Conservation (phyloP, 35 echinoderm and acorn worm species). For the Heliocidaris tuberculata region DNA sequence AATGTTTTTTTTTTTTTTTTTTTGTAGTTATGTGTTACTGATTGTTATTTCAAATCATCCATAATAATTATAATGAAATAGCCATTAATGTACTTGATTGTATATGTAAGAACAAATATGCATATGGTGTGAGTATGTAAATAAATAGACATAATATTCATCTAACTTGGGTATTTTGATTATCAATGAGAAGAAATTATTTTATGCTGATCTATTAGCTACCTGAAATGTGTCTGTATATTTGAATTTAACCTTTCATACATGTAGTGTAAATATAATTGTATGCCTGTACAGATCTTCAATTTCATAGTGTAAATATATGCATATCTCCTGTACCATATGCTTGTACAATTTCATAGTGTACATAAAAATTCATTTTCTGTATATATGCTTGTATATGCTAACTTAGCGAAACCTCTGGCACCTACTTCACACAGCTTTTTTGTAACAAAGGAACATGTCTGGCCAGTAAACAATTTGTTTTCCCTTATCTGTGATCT, state of each 20-base stretch:
- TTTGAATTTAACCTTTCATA: slow-evolving; percentile 21
- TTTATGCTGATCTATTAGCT: neutral
- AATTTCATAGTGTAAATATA: neutral
- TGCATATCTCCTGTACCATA: neutral
- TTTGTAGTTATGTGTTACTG: too few relatives aligned
- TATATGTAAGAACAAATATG: neutral
- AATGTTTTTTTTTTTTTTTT: too few relatives aligned
- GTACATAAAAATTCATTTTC: neutral
- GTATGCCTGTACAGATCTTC: neutral
- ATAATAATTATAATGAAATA: too few relatives aligned
- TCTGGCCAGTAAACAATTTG: neutral
- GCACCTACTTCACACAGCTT: neutral
- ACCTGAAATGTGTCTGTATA: neutral
- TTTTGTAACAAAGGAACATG: too few relatives aligned
- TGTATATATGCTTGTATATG: neutral
- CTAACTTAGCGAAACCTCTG: neutral
- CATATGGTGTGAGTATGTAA: neutral
- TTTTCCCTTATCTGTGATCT: neutral
- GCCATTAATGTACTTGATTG: too few relatives aligned
- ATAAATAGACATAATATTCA: neutral
- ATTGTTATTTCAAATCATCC: too few relatives aligned
- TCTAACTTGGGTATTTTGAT: neutral
- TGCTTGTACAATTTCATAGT: neutral
- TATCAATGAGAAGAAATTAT: neutral
- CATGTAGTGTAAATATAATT: neutral